Evolutionary conservation across 2,113 vertebrate species (phyloP).

Genomic region (Trogon melanurus): DNA sequence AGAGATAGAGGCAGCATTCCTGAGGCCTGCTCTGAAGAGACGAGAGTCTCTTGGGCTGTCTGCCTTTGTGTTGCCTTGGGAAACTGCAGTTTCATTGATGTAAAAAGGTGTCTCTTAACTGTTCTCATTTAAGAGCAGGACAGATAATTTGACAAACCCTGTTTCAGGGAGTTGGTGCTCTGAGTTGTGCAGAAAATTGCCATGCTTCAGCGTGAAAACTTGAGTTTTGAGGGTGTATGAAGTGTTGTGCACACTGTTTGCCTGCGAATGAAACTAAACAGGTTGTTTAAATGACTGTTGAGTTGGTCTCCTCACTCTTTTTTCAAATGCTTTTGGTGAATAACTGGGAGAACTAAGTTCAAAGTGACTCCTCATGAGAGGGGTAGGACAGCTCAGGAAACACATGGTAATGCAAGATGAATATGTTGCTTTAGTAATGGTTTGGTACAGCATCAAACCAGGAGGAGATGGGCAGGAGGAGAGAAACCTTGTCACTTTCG

Average conservation of each 20-base stretch:
- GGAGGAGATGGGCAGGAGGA: neutral
- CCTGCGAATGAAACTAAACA: neutral
- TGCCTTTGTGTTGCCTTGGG: neutral
- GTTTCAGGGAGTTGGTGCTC: neutral
- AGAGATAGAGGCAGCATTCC: neutral
- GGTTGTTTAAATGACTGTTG: neutral
- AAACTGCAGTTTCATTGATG: neutral
- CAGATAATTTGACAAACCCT: neutral
- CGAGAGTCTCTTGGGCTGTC: neutral
- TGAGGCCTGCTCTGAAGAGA: neutral
- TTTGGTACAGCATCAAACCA: neutral
- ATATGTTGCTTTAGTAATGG: neutral
- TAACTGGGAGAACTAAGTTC: neutral
- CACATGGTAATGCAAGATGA: neutral
- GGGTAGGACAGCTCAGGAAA: neutral
- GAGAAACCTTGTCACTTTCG: neutral
- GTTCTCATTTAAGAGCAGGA: neutral
- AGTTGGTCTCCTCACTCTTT: neutral
- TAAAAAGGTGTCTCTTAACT: neutral
- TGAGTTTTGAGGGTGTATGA: neutral
- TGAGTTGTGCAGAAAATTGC: neutral
- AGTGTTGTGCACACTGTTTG: accelerated
- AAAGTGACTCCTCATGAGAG: neutral
- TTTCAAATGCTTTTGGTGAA: neutral
- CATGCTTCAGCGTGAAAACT: neutral